Evolutionary conservation across 2,797 vertebrate species (phyloP), one percentile per base, ranked within the genome.

Genomic region (Chelon auratus): DNA sequence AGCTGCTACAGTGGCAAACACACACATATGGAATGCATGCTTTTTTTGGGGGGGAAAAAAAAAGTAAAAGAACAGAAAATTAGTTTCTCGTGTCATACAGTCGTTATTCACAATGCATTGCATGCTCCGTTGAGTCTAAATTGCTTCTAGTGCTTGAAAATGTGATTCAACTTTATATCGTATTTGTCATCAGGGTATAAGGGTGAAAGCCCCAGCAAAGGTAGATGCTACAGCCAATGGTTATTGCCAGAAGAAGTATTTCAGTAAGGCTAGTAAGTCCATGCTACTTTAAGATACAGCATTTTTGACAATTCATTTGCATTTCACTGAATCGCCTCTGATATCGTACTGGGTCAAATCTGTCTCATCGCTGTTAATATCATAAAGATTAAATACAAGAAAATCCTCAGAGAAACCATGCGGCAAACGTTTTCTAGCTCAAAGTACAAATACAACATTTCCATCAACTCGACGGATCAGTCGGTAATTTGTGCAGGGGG

Each of bases 281-380:
- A 91, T 93, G 94, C 93, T 93, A 93, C 92, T 78, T 81, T 55
- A 75, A 87, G 82, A 85, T 75, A 77, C 80, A 85, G 85, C 59
- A 78, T 80, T 78, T 77, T 59, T 77, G 68, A 78, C 39, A 82
- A 53, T 62, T 79, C 17, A 50, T 74, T 85, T 81, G 57, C 75
- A 84, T 84, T 77, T 66, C 40, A 51, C 42, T 63, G n/a, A 81
- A 72, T 79, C 81, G 17, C 60, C 36, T 56, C 64, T 62, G 26
- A 78, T 40, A 33, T 53, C 37, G 22, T 53, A 62, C 73, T 65
- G 67, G 70, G 68, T 81, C 39, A 45, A 66, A 81, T 59, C 69
- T 33, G 55, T 45, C 63, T 72, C 56, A 40, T 64, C 15, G 24
- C 53, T 37, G 15, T 68, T 33, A 42, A 54, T 48, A 20, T 65